Base-by-base conservation (phyloP, 2,888 invertebrate genomes). In the Stenodema calcarata region DNA sequence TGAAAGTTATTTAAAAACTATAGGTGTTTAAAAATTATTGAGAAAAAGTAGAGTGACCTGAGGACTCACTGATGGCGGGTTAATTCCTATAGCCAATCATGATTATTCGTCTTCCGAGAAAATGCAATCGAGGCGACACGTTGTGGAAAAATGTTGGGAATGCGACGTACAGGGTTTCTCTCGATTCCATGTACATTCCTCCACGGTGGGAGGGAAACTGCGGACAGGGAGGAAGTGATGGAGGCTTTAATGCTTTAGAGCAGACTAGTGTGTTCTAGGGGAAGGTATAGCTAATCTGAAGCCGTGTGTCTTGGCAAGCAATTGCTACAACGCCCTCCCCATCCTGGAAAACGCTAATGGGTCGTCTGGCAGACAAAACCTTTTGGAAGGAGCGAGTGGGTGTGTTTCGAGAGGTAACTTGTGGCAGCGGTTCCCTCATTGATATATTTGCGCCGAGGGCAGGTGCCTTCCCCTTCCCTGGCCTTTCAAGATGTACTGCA, bases 351-450 rank as follows among this genome's bases (percentile, higher is more conserved):
- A 83, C 83, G 83, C 73, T 83, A 83, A 83, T 83, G 83, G 83
- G 83, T 83, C 83, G 83, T 83, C 83, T 83, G 83, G 41, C 83
- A 83, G 83, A 83, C 83, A 83, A 83, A 83, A 83, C 83, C 83
- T 70, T 83, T 83, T 73, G 83, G 83, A 54, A 27, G 79, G 86
- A 78, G 62, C 44, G 86, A 78, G 86, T 78, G 86, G 78, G 86
- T 86, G 79, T 86, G 78, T 76, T 86, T 78, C 86, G 70, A 83
- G 83, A 69, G 83, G 83, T 83, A 83, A 83, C 70, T 83, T 86
- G 78, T 62, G 86, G 30, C 50, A 54, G 78, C 27, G 78, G 47
- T 62, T 78, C 42, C 54, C 78, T 76, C 86, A 86, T 86, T 86
- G 83, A 83, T 83, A 83, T 83, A 83, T 83, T 73, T 83, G 69